Base-by-base conservation (phyloP, 2,888 invertebrate genomes). In the Nymphalis c-album region DNA sequence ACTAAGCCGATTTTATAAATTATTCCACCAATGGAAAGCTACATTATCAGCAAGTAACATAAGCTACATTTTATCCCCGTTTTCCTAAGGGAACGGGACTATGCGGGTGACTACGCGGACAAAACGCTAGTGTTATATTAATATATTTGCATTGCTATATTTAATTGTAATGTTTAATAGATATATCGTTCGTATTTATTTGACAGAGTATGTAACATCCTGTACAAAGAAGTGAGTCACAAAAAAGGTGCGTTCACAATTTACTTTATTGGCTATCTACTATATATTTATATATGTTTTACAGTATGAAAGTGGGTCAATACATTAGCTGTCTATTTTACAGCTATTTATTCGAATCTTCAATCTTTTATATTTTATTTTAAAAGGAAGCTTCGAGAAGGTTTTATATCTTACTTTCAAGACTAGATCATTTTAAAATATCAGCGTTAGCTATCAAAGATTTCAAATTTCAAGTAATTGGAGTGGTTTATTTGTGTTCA, bases 241-340 rank as follows among this genome's bases (percentile, higher is more conserved):
- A 48, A 46, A 47, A 18, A 45, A 60, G 64, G 64, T 64, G 64
- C 64, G 64, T 64, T 60, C 35, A 51, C 46, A 64, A 64, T 64
- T 64, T 31, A 64, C 26, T 51, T 64, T 64, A 60, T 60, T 50
- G 47, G 22, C 47, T 17, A 46, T 26, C 13, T 35, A 35, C 65
- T 45, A 26, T 55, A 55, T n/a, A 18, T 22, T 22, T n/a, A n/a
- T n/a, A 13, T 51, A 22, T 7, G 16, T 26, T 31, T 40, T 13
- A 4, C 40, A 40, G 13, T 13, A 13, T 40, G 3, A 31, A 31
- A 31, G 2, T 10, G 18, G 50, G 50, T 50, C 50, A 50, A 50
- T 20, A 18, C 50, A 50, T 50, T 20, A 50, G 8, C 10, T 20
- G 8, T 18, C 7, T 20, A 50, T 20, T 50, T 50, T 18, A 20